Evolutionary conservation across 2,888 invertebrate species (phyloP).

Genomic region (Oscheius myriophilus): DNA sequence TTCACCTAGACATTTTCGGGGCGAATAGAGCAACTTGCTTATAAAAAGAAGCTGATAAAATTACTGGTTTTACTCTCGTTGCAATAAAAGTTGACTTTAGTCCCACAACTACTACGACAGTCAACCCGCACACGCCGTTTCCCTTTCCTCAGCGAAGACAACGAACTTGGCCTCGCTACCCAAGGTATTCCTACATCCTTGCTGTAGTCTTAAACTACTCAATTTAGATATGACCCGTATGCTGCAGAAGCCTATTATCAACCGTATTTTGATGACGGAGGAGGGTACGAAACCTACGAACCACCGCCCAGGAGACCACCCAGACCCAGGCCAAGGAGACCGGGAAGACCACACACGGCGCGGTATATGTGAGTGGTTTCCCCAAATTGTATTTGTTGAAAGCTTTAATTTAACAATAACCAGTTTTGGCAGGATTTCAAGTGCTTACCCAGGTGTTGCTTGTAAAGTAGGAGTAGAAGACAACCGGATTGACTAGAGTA

Average conservation of each 20-base stretch:
- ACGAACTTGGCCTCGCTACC: neutral
- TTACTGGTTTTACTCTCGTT: too few species aligned
- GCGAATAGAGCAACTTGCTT: too few species aligned
- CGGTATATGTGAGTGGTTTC: neutral
- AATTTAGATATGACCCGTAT: constrained; percentile 13
- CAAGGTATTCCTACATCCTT: neutral
- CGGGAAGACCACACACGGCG: constrained; percentile 7
- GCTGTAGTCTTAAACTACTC: neutral
- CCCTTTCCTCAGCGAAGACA: constrained; percentile 7
- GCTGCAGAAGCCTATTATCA: constrained; percentile 3
- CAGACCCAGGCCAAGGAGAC: constrained; percentile 4
- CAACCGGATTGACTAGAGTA: too few species aligned
- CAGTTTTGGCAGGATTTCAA: too few species aligned
- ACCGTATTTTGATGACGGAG: neutral
- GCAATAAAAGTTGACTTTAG: neutral
- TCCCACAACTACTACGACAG: neutral
- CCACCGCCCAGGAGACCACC: constrained; percentile 1
- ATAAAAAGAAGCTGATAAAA: too few species aligned
- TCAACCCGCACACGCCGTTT: neutral
- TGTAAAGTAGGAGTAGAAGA: too few species aligned
- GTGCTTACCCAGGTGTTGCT: too few species aligned
- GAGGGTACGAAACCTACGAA: neutral
- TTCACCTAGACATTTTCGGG: too few species aligned
- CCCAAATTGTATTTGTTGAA: too few species aligned
- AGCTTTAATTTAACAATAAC: too few species aligned